Conservation (phyloP, 2,113 vertebrate species). For the Takifugu bimaculatus region DNA sequence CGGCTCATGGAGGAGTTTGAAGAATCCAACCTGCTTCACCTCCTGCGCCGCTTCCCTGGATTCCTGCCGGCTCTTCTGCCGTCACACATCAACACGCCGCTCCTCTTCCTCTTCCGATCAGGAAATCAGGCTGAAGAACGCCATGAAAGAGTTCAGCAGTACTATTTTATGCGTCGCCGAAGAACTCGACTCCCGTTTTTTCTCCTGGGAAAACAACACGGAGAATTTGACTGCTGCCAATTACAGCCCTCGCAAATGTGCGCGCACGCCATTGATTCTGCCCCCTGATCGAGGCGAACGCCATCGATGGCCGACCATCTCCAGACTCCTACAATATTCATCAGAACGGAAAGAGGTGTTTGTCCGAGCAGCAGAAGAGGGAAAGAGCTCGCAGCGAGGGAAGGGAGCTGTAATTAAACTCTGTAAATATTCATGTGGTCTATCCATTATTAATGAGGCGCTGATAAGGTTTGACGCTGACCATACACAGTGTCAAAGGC, state of each 20-base stretch:
- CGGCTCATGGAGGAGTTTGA: no score
- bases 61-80: no score
- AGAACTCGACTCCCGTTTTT: conserved; percentile 2
- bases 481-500: conserved; percentile 58
- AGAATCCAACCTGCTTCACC: no score
- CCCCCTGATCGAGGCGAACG: conserved; percentile 60
- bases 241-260: conserved; percentile 61
- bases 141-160: no score
- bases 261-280: conserved; percentile 62
- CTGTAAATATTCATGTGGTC: conserved; percentile 74
- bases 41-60: no score
- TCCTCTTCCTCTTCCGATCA: not conserved
- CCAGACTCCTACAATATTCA: conserved; percentile 66
- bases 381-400: conserved; percentile 20
- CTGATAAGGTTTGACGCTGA: conserved; percentile 61
- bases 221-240: conserved; percentile 64
- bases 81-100: no score
- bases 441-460: conserved; percentile 72
- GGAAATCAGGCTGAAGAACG: no score
- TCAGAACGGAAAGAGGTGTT: conserved; percentile 60
- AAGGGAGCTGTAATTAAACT: conserved; percentile 64
- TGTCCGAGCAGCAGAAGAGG: conserved; percentile 38
- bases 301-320: conserved; percentile 41
- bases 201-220: conserved; percentile 52
- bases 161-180: no score